Percentiles rank a stretch among this genome's conserved stretches.
phyloP scores from a whole-genome alignment of 2,888 invertebrate genomes.

The Drosophila eohydei region DNA sequence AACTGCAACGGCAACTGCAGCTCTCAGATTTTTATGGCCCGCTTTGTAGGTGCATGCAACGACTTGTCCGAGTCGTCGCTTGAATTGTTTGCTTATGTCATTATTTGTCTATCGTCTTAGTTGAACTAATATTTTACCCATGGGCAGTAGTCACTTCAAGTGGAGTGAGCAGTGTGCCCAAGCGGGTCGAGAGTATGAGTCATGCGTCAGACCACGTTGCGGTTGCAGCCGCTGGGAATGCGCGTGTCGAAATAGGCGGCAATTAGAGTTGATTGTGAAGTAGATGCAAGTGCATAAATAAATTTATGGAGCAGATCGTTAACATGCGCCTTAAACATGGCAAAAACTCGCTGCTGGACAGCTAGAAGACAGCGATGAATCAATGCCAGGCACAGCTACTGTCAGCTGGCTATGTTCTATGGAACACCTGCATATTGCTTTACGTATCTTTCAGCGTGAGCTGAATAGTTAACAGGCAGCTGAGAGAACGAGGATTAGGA shows the following conservation, averaged over 20 bases:
- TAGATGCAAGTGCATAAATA: constrained; percentile 43
- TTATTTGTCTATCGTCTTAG: constrained; percentile 75
- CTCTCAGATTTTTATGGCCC: constrained; percentile 39
- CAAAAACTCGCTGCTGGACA: background rate
- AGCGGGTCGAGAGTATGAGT: constrained; percentile 36
- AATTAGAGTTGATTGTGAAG: constrained; percentile 50
- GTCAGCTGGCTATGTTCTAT: background rate
- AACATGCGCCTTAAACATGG: constrained; percentile 18
- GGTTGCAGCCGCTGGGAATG: constrained; percentile 30
- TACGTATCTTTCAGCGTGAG: background rate
- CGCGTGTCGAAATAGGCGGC: constrained; percentile 55
- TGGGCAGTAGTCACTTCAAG: constrained; percentile 66
- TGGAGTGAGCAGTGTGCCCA: constrained; percentile 20
- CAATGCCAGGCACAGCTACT: background rate
- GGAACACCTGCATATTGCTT: constrained; percentile 3
- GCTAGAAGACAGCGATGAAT: constrained; percentile 8
- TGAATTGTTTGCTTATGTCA: constrained; percentile 50
- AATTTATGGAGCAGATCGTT: constrained; percentile 41
- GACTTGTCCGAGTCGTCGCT: constrained; percentile 42
- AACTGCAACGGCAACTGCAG: constrained; percentile 33
- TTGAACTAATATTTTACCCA: constrained; percentile 73
- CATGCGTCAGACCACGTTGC: constrained; percentile 36
- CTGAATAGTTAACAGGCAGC: background rate
- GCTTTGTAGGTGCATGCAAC: constrained; percentile 44
- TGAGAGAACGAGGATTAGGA: background rate